Conservation (phyloP, 2,113 vertebrate species). For the Dromas ardeola region DNA sequence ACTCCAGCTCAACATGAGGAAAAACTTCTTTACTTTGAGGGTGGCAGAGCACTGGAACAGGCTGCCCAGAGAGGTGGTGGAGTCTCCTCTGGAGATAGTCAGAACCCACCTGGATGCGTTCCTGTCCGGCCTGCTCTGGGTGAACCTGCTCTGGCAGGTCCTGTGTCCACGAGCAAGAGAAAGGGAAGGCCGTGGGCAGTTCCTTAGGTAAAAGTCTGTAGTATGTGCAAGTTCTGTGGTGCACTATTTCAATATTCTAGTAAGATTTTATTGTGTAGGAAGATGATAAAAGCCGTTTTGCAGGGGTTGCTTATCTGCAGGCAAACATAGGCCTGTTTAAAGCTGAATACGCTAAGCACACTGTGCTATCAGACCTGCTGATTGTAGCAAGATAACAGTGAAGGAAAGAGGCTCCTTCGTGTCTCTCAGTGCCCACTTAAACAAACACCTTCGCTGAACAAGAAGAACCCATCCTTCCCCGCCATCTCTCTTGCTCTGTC, state of each 20-base stretch:
- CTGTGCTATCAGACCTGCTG: neutral
- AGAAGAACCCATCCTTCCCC: neutral
- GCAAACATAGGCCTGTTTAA: neutral
- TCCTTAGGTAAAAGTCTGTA: neutral
- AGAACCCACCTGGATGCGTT: neutral
- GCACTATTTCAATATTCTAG: neutral
- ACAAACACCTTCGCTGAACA: neutral
- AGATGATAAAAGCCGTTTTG: neutral
- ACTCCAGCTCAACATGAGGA: neutral
- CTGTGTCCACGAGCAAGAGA: neutral
- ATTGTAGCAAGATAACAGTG: neutral
- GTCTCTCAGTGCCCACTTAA: neutral
- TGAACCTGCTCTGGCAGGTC: neutral
- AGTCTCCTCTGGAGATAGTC: neutral
- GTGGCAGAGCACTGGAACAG: neutral
- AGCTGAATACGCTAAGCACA: neutral
- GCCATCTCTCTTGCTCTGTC: neutral
- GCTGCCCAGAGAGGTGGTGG: neutral
- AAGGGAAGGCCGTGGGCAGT: neutral
- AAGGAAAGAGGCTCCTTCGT: neutral
- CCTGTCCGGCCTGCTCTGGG: neutral
- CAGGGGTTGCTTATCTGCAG: neutral
- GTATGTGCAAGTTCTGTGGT: neutral
- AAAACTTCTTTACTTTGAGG: neutral
- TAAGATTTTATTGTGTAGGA: neutral